Evolutionary conservation across 2,113 vertebrate genomes (phyloP), one percentile per base, ranked within the genome.

Genomic region (Brachionichthys hirsutus): DNA sequence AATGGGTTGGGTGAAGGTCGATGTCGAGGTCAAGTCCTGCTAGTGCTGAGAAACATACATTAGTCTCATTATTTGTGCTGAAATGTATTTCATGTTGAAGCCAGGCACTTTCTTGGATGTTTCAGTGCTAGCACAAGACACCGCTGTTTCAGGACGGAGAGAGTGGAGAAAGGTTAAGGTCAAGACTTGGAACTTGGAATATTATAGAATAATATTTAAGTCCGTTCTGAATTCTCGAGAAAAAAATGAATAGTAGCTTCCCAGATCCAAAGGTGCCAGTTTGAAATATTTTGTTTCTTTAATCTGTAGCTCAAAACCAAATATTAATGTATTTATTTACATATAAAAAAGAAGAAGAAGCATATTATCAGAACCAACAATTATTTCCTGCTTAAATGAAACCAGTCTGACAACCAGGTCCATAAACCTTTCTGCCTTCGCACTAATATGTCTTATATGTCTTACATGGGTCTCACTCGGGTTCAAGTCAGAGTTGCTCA

Each of bases 1-100:
- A 57, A 81, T 46, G 80, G 74, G 84, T 59, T 63, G 78, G 71
- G 68, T 85, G 82, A 91, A 90, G 90, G 89, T 77, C 81, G 71
- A 54, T 62, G 72, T 66, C 16, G 76, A 90, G 89, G 91, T 93
- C 89, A 91, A 88, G 83, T 77, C 62, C 65, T 54, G 36, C 55
- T n/a, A 84, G 84, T 69, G 63, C 54, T 16, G 9, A n/a, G n/a
- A n/a, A n/a, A n/a, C n/a, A n/a, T n/a, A n/a, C n/a, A n/a, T n/a
- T n/a, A n/a, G n/a, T n/a, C n/a, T n/a, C n/a, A n/a, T n/a, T n/a
- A n/a, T n/a, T 34, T 17, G 7, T 42, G 2, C 40, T 11, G 9
- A 49, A 34, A 49, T 12, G 6, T 3, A 14, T 34, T 16, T 38
- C 2, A 61, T 24, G n/a, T 2, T 2, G 49, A 65, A 52, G 8